Percentiles rank a stretch among this genome's conserved stretches.
These are phyloP conservation scores for Hemicordylus capensis DNA, from an alignment of 2,113 vertebrate genomes.

Conservation along the genomic window DNA sequence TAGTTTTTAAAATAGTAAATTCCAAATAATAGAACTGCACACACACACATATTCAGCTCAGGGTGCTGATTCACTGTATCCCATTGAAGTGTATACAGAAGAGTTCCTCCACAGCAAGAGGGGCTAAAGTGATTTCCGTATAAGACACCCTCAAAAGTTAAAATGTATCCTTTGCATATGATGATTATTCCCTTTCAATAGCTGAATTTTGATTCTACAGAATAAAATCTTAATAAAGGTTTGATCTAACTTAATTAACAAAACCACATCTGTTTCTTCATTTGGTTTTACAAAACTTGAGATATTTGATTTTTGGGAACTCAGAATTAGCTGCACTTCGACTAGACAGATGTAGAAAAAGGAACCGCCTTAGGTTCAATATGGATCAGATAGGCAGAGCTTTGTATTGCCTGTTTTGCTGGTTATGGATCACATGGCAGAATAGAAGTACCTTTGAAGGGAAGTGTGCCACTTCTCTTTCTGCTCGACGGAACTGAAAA, in stretches of 20 bases:
- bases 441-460: conserved; percentile 86
- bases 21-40: neutral
- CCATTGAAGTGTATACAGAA: too few relatives aligned
- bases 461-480: conserved; percentile 91
- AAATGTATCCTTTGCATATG: neutral
- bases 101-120: neutral
- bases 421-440: neutral
- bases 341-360: neutral
- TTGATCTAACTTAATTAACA: neutral
- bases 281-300: neutral
- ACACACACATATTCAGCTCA: neutral
- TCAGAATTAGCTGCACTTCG: neutral
- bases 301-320: neutral
- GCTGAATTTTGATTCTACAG: neutral
- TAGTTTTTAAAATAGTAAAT: conserved; percentile 28
- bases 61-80: neutral
- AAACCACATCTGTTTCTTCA: neutral
- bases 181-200: neutral
- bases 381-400: neutral
- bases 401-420: neutral
- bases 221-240: conserved; percentile 5
- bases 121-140: neutral
- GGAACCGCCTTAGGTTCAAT: neutral
- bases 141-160: neutral
- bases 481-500: conserved; percentile 85